Conservation (phyloP, 2,888 invertebrate species). For the Drosophila neutralis region DNA sequence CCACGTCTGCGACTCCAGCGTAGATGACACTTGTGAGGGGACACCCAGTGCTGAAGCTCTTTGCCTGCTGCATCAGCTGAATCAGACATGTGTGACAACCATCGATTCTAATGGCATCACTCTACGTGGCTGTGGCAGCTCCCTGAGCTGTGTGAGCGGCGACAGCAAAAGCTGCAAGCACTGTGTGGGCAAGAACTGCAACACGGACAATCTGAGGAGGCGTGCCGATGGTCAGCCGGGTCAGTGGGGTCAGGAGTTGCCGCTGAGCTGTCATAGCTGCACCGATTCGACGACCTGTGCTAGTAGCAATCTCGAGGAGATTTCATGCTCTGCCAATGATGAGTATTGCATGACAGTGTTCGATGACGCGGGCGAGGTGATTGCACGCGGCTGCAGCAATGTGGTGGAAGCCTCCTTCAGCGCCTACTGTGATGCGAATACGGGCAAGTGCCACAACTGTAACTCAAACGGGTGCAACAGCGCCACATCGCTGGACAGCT, state of each 20-base stretch:
- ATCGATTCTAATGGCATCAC: slow-evolving; percentile 65
- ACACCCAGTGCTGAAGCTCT: slow-evolving; percentile 47
- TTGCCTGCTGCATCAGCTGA: slow-evolving; percentile 61
- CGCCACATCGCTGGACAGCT: slow-evolving; percentile 56
- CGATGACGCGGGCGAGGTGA: slow-evolving; percentile 51
- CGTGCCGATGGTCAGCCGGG: slow-evolving; percentile 76
- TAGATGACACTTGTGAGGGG: slow-evolving; percentile 56
- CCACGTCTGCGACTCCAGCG: slow-evolving; percentile 70
- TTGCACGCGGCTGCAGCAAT: slow-evolving; percentile 76
- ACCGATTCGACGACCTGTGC: slow-evolving; percentile 49
- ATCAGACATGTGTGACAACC: slow-evolving; percentile 69
- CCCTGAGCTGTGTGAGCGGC: slow-evolving; percentile 55
- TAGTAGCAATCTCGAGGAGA: background rate
- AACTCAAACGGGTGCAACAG: slow-evolving; percentile 81
- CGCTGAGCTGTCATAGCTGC: slow-evolving; percentile 74
- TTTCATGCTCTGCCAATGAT: slow-evolving; percentile 23
- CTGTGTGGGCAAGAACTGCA: slow-evolving; percentile 72
- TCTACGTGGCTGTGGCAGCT: slow-evolving; percentile 74
- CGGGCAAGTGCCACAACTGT: slow-evolving; percentile 74
- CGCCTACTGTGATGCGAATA: slow-evolving; percentile 69
- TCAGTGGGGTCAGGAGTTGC: slow-evolving; percentile 76
- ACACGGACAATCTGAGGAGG: slow-evolving; percentile 69
- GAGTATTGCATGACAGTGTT: slow-evolving; percentile 82
- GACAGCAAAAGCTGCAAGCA: slow-evolving; percentile 55
- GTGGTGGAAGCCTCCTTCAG: slow-evolving; percentile 61